Conservation (phyloP, 2,113 vertebrate genomes). For the Arenaria interpres region DNA sequence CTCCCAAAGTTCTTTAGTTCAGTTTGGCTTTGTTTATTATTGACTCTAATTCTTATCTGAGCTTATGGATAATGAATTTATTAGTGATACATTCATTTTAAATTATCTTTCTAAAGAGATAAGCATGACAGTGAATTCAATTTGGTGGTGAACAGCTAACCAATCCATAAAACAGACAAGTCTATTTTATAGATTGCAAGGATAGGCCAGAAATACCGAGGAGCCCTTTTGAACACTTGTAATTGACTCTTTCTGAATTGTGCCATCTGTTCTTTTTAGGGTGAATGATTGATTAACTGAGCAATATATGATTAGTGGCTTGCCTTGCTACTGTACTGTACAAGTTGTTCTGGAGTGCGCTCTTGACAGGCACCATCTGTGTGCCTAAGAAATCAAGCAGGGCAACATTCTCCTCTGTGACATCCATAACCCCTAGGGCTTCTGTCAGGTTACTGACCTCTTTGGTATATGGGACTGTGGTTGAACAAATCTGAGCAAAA, state of each 20-base stretch:
- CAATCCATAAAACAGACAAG: not conserved
- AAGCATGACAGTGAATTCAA: not conserved
- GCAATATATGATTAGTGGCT: conserved; percentile 17
- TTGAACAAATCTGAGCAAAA: not conserved
- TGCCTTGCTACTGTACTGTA: not conserved
- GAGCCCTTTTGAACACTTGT: not conserved
- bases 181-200: not conserved
- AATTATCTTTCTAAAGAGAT: not conserved
- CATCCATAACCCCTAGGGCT: not conserved
- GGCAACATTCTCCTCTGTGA: not conserved
- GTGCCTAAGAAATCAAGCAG: not conserved
- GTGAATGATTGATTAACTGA: conserved; percentile 37
- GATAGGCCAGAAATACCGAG: not conserved
- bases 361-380: not conserved
- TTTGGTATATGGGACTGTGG: not conserved
- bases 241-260: not conserved
- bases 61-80: not conserved
- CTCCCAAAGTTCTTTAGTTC: not conserved
- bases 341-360: not conserved
- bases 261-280: conserved; percentile 29
- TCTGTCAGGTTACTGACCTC: not conserved
- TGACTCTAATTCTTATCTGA: not conserved
- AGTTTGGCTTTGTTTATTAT: not conserved
- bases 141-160: not conserved
- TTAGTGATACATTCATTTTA: not conserved